Conservation (phyloP, 2,888 invertebrate genomes). For the Drosophila greeni region DNA sequence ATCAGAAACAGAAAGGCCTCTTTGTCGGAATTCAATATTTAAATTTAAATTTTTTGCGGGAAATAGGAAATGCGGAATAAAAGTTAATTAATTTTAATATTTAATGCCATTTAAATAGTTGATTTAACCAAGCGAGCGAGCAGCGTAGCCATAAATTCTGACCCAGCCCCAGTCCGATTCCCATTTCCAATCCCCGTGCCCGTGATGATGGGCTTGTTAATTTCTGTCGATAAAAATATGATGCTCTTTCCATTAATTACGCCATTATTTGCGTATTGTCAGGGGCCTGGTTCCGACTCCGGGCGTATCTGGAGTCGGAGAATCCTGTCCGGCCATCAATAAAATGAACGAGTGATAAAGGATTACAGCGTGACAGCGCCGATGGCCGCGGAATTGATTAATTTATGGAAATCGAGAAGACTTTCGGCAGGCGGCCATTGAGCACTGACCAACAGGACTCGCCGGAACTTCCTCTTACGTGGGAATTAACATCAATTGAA, state of each 20-base stretch:
- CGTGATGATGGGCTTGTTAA: slow-evolving; percentile 52
- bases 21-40: slow-evolving; percentile 27
- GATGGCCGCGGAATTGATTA: slow-evolving; percentile 57
- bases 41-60: background rate
- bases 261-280: slow-evolving; percentile 69
- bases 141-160: slow-evolving; percentile 35
- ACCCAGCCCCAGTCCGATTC: background rate
- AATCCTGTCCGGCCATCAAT: slow-evolving; percentile 54
- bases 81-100: slow-evolving; percentile 40
- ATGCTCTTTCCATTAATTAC: slow-evolving; percentile 62
- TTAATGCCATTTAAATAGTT: slow-evolving; percentile 31
- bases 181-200: background rate
- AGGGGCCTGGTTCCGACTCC: slow-evolving; percentile 27
- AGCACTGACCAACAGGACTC: slow-evolving; percentile 43
- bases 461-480: background rate
- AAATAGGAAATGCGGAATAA: slow-evolving; percentile 1
- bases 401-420: slow-evolving; percentile 60
- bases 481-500: background rate
- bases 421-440: slow-evolving; percentile 6
- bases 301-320: slow-evolving; percentile 15
- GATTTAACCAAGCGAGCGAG: slow-evolving; percentile 44
- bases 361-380: slow-evolving; percentile 38
- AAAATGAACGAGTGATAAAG: slow-evolving; percentile 51
- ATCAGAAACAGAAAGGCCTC: slow-evolving; percentile 20
- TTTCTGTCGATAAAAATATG: slow-evolving; percentile 53